These are phyloP conservation scores for Camptogramma bilineatum DNA, from an alignment of 2,888 invertebrate genomes.

Conservation along the genomic window DNA sequence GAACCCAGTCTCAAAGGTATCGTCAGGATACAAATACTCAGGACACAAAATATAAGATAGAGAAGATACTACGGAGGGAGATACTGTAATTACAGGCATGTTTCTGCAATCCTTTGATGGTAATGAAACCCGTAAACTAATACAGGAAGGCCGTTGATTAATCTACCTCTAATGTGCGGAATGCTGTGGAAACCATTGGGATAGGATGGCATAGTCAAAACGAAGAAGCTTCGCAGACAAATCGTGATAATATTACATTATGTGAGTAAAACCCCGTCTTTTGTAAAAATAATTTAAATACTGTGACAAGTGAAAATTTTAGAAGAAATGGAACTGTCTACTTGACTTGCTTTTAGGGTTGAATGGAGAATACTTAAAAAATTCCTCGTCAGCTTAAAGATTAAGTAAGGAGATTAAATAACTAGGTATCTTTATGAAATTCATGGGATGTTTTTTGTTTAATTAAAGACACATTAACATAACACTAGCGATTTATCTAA, in stretches of 20 bases:
- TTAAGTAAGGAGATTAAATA: no score
- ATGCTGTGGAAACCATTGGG: constrained; percentile 32
- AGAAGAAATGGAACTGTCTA: no score
- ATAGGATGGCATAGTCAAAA: constrained; percentile 44
- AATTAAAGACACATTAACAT: not conserved
- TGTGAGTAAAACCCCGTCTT: no score
- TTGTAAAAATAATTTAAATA: no score
- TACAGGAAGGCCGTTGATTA: constrained; percentile 26
- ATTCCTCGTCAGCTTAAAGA: no score
- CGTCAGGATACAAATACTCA: no score
- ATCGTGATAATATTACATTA: no score
- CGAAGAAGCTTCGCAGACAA: constrained; percentile 43
- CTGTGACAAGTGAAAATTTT: no score
- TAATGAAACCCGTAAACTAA: constrained; percentile 32
- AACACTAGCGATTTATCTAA: constrained; percentile 35
- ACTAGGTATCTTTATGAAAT: not conserved
- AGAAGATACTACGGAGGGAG: not conserved
- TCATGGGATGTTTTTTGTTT: not conserved
- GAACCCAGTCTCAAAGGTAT: no score
- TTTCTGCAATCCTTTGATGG: constrained; percentile 37
- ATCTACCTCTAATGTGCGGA: constrained; percentile 23
- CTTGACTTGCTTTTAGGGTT: no score
- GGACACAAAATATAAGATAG: not conserved
- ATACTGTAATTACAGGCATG: constrained; percentile 44
- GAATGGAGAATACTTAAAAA: no score